Evolutionary conservation across 2,797 vertebrate species (phyloP).

Genomic region (Ptychadena robeensis): DNA sequence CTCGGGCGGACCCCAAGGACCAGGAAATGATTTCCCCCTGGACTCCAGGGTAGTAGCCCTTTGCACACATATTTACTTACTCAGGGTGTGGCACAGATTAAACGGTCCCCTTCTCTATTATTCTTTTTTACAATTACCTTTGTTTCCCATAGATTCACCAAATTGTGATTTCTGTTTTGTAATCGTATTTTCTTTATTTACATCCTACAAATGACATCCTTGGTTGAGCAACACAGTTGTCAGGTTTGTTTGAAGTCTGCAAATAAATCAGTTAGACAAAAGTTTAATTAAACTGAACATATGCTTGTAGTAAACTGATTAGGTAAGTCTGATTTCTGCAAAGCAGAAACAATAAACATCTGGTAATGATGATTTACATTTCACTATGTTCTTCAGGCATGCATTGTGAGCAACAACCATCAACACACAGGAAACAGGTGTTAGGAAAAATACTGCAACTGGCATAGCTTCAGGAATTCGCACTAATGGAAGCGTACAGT

Average conservation of each 20-base stretch:
- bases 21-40: no score
- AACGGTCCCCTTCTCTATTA: no score
- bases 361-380: slow-evolving; percentile 71
- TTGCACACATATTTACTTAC: no score
- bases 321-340: slow-evolving; percentile 69
- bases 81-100: no score
- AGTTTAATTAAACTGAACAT: slow-evolving; percentile 73
- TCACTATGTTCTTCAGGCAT: slow-evolving; percentile 58
- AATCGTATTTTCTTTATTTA: slow-evolving; percentile 43
- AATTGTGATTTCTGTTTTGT: not conserved
- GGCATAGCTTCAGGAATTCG: slow-evolving; percentile 25
- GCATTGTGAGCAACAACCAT: slow-evolving; percentile 36
- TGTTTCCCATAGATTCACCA: not conserved
- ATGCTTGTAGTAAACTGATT: slow-evolving; percentile 70
- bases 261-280: slow-evolving; percentile 72
- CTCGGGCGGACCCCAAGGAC: no score
- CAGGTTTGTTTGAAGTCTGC: slow-evolving; percentile 67
- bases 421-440: slow-evolving; percentile 47
- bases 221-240: slow-evolving; percentile 60
- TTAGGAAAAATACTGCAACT: slow-evolving; percentile 5
- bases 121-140: not conserved
- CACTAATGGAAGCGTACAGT: slow-evolving; percentile 3
- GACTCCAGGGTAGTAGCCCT: no score
- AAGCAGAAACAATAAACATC: slow-evolving; percentile 72
- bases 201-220: slow-evolving; percentile 32